These are phyloP conservation scores for Rhipidura dahli DNA, from an alignment of 2,113 vertebrate species.

Conservation along the genomic window DNA sequence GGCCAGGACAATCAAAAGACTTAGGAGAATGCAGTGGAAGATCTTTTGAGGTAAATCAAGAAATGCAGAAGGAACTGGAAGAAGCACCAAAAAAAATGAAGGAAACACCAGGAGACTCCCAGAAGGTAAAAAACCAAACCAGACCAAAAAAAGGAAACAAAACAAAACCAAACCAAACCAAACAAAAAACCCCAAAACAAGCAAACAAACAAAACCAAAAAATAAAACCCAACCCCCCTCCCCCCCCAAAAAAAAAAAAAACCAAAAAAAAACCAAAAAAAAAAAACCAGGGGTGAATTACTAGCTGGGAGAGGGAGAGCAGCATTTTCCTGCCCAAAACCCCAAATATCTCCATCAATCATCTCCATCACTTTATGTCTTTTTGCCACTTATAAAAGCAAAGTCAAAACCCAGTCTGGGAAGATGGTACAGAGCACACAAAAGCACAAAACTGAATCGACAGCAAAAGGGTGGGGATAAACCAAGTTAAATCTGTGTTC, in stretches of 20 bases:
- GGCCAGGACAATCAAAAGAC: not conserved
- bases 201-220: not conserved
- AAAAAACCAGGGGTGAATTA: not conserved
- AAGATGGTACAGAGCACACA: not conserved
- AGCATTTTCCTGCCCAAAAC: not conserved
- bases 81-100: not conserved
- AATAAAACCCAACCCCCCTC: fast-evolving
- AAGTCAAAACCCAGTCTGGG: not conserved
- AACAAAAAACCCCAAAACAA: not conserved
- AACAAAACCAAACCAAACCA: no score
- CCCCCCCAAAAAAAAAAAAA: no score
- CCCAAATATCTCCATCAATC: not conserved
- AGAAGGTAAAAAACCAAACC: not conserved
- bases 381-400: not conserved
- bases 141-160: not conserved
- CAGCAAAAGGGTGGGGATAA: not conserved
- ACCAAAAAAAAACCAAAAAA: not conserved
- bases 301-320: not conserved
- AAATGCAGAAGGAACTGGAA: not conserved
- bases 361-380: not conserved
- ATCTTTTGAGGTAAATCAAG: not conserved
- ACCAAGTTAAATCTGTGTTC: not conserved
- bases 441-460: not conserved
- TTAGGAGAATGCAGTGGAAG: not conserved
- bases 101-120: not conserved